Base-by-base conservation (phyloP, 2,113 vertebrate species). In the Bucco capensis region DNA sequence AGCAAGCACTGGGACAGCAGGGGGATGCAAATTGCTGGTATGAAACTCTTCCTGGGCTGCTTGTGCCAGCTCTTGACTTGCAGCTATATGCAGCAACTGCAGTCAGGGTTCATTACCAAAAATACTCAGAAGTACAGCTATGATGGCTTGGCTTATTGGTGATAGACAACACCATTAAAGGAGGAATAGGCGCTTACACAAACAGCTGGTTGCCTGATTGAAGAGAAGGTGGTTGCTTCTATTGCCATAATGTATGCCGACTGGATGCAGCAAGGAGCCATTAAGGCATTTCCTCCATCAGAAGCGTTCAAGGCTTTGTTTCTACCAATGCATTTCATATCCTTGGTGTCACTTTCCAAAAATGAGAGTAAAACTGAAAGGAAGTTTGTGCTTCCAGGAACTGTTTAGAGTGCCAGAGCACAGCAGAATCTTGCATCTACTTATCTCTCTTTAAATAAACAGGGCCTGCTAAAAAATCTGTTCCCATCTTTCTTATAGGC, bases 181-280 rank as follows among this genome's bases (percentile, higher is more conserved):
- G 51, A 58, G 51, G 56, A 81, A 7, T 13, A 58, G 57, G 14
- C 33, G 71, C 19, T 19, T 58, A 28, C 19, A 28, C 33, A 31
- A 73, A 13, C 18, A 71, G 19, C 24, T 0, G 0, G 7, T 19
- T 64, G 12, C 47, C 49, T 86, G 12, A 2, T 1, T 60, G 67
- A 57, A 65, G 62, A 79, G 57, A 51, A 47, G 40, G 24, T 0
- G 0, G 14, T 61, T 33, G 9, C 17, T 60, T 13, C 53, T 7
- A 2, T 87, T 58, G n/a, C 47, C 18, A 0, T 57, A 65, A 77
- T 42, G 57, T 14, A 25, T 0, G 0, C 14, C 0, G 1, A 6
- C 60, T 81, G 54, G 14, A 35, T n/a, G 54, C 65, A 47, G 44
- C 35, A 47, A 8, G 35, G 33, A 70, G 28, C 31, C 42, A 6